phyloP scores from a whole-genome alignment of 2,888 invertebrate genomes.

The Temnothorax ravouxi region DNA sequence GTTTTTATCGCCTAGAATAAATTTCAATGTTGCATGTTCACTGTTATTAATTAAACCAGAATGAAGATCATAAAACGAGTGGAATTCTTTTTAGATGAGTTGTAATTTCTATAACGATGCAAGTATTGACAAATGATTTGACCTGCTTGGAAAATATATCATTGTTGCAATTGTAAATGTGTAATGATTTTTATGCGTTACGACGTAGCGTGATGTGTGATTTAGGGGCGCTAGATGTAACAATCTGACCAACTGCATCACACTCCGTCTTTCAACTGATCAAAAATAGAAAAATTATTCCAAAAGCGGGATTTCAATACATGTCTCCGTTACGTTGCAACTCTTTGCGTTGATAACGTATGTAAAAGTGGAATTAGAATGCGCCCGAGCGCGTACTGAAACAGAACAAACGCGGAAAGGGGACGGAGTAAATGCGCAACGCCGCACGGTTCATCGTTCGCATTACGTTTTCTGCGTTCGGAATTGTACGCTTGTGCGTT shows the following conservation, averaged over 20 bases:
- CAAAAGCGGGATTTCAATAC: neutral
- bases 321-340: neutral
- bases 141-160: neutral
- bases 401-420: neutral
- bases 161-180: neutral
- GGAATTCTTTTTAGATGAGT: neutral
- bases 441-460: neutral
- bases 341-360: slow-evolving; percentile 1
- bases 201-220: neutral
- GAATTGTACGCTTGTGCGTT: slow-evolving; percentile 18
- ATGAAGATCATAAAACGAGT: neutral
- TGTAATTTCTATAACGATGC: neutral
- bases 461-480: slow-evolving; percentile 4
- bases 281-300: slow-evolving; percentile 8
- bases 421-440: neutral
- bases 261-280: neutral
- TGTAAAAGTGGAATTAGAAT: slow-evolving; percentile 1
- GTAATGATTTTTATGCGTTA: neutral
- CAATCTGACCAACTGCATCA: neutral
- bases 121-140: neutral
- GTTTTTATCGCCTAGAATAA: neutral
- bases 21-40: neutral
- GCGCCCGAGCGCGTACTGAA: slow-evolving; percentile 4
- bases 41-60: neutral
- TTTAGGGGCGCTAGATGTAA: neutral